Evolutionary conservation across 2,113 vertebrate genomes (phyloP).

Genomic region (Pterocles gutturalis): DNA sequence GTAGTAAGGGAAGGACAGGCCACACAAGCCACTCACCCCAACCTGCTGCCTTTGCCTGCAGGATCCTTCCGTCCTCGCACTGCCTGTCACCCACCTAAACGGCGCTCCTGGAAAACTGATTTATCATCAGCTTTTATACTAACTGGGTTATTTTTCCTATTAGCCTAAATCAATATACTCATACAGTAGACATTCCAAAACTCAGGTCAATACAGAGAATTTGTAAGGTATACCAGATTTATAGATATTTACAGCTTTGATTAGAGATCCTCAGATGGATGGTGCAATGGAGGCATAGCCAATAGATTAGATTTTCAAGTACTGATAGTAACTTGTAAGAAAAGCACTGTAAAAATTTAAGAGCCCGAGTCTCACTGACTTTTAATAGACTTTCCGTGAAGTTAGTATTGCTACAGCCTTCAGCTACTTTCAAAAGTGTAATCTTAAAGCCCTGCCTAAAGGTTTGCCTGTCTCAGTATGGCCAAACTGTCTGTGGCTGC

Average conservation of each 20-base stretch:
- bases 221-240: constrained; percentile 53
- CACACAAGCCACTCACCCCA: fast-evolving
- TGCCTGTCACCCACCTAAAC: fast-evolving
- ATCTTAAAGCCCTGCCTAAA: neutral
- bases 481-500: neutral
- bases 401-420: neutral
- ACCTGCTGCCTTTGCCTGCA: neutral
- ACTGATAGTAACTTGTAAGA: constrained; percentile 18
- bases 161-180: constrained; percentile 56
- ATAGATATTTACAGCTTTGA: constrained; percentile 55
- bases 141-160: constrained; percentile 44
- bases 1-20: fast-evolving
- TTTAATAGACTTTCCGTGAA: constrained; percentile 41
- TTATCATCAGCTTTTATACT: neutral
- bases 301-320: constrained; percentile 37
- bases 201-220: constrained; percentile 46
- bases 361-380: neutral
- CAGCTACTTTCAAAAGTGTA: neutral
- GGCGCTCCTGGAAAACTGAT: neutral
- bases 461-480: neutral
- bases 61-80: neutral
- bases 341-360: constrained; percentile 18
- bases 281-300: neutral
- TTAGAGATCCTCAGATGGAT: constrained; percentile 21
- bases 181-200: constrained; percentile 48